Evolutionary conservation across 2,113 vertebrate species (phyloP), one percentile per base, ranked within the genome.

Genomic region (Alethe castanea): DNA sequence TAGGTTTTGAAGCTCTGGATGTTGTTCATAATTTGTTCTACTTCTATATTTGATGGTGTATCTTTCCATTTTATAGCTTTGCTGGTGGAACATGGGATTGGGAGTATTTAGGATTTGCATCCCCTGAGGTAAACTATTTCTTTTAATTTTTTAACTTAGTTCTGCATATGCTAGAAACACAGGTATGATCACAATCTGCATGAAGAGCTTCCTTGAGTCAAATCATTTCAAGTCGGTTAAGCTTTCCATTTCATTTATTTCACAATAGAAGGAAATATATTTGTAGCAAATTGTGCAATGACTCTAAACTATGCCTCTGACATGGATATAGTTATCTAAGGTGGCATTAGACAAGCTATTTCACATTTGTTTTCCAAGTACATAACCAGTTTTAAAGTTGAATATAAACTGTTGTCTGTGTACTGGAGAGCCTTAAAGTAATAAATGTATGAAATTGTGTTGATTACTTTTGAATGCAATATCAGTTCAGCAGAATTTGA

Each of bases 31-130:
- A 26, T 14, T 92, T 50, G 52, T 96, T 84, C 48, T 92, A 11
- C 69, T 89, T 86, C 92, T 90, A 88, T 97, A 96, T 92, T 92
- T 96, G 62, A 92, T 86, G 86, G 31, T 94, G 6, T 97, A 40
- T 98, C 83, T 97, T 92, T 97, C 96, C 22, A 91, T 95, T 97
- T 98, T 98, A 54, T 97, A 99, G 99, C 98, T 99, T 99, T 98
- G 99, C 99, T 97, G 99, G 99, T 90, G 99, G 99, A 97, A 99
- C 99, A 11, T 99, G 99, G 99, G 99, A 99, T 98, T 99, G 99
- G 99, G 99, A 99, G 92, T 99, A 99, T 98, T 98, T 99, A 97
- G 99, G 99, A 97, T 99, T 99, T 97, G 98, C 99, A 96, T 99
- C 99, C 81, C 99, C 99, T 1, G 99, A 99, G 99, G 99, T 99